phyloP scores from a whole-genome alignment of 2,113 vertebrate species.

The Meleagris gallopavo region DNA sequence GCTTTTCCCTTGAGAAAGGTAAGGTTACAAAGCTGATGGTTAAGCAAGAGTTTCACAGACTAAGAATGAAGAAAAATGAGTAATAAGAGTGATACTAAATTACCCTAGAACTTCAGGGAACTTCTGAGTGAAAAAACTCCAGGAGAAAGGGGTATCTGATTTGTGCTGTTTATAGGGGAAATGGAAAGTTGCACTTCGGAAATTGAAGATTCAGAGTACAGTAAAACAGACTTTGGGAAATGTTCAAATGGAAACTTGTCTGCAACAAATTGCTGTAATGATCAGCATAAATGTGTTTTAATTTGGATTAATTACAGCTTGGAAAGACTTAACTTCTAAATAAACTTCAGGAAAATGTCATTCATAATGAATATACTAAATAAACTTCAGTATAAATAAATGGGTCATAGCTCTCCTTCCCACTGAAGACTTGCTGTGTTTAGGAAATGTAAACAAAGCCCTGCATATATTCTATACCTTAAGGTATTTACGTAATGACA shows the following conservation, averaged over 20 bases:
- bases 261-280: constrained; percentile 60
- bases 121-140: neutral
- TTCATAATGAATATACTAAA: constrained; percentile 54
- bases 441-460: constrained; percentile 62
- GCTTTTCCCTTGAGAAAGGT: neutral
- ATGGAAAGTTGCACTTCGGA: neutral
- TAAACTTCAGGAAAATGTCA: constrained; percentile 59
- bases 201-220: constrained; percentile 32
- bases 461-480: constrained; percentile 33
- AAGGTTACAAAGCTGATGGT: neutral
- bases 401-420: neutral
- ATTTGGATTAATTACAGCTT: constrained; percentile 68
- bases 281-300: constrained; percentile 62
- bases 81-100: neutral
- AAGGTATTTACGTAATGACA: constrained; percentile 52
- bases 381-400: constrained; percentile 45
- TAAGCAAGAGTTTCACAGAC: neutral
- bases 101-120: neutral
- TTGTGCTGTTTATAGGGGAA: neutral
- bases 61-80: neutral
- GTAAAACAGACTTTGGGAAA: constrained; percentile 38
- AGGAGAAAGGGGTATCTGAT: neutral
- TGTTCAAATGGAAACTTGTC: constrained; percentile 62
- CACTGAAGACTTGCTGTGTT: constrained; percentile 50
- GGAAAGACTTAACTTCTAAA: constrained; percentile 56